Conservation (phyloP, 2,888 invertebrate species). For the Hydrotaea cyrtoneurina region DNA sequence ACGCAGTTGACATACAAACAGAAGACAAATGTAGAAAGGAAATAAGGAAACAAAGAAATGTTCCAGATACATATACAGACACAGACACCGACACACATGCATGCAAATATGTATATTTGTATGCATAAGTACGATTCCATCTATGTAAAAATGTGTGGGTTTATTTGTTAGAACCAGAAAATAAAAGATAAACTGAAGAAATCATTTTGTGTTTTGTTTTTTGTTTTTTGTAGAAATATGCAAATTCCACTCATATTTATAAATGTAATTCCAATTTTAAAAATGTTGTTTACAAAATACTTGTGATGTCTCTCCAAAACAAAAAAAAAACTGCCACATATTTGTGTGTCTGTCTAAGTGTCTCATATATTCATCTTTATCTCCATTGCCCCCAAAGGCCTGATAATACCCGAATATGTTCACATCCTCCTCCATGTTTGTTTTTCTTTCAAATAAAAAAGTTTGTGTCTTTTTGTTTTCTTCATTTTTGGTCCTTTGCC, state of each 20-base stretch:
- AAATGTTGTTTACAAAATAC: conserved; percentile 36
- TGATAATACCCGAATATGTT: background rate
- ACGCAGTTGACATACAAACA: background rate
- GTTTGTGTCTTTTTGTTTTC: conserved; percentile 1
- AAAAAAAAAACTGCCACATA: background rate
- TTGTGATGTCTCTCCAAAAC: background rate
- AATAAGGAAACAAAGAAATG: background rate
- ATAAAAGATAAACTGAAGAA: background rate
- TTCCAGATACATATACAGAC: background rate
- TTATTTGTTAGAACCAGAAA: background rate
- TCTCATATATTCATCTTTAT: background rate
- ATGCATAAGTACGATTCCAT: background rate
- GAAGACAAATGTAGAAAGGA: background rate
- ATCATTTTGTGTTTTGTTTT: background rate
- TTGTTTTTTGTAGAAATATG: conserved; percentile 8
- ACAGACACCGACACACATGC: background rate
- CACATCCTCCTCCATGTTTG: conserved; percentile 1
- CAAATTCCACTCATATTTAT: conserved; percentile 18
- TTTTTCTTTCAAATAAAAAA: conserved; percentile 17
- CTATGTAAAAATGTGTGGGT: background rate
- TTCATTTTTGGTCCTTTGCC: background rate
- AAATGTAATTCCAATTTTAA: conserved; percentile 37
- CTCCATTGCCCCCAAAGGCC: background rate
- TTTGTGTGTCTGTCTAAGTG: background rate
- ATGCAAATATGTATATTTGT: background rate